Conservation (phyloP, 1,140 invertebrate species). For the Camponotus pennsylvanicus region DNA sequence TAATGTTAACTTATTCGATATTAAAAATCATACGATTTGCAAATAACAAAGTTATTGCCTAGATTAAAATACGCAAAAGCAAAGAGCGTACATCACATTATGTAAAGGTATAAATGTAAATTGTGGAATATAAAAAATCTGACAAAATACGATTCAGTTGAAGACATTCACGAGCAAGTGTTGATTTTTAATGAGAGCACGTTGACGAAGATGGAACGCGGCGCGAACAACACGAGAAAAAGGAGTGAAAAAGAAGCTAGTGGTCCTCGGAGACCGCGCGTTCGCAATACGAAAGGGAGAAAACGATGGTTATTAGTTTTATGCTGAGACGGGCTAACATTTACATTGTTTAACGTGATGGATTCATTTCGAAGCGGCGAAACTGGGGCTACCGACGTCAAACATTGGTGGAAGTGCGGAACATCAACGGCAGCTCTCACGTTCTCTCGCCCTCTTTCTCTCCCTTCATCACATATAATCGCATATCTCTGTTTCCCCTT, state of each 20-base stretch:
- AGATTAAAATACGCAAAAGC: slow-evolving; percentile 19
- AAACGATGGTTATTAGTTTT: slow-evolving; percentile 84
- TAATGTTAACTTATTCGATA: neutral
- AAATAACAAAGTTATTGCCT: slow-evolving; percentile 3
- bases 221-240: slow-evolving; percentile 4
- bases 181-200: slow-evolving; percentile 71
- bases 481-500: slow-evolving; percentile 42
- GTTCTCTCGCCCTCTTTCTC: slow-evolving; percentile 23
- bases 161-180: slow-evolving; percentile 64
- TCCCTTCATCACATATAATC: slow-evolving; percentile 19
- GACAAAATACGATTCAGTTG: slow-evolving; percentile 30
- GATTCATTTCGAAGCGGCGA: slow-evolving; percentile 82
- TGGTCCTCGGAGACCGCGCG: slow-evolving; percentile 69
- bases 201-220: slow-evolving; percentile 52
- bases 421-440: slow-evolving; percentile 69
- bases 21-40: slow-evolving; percentile 17
- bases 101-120: slow-evolving; percentile 28
- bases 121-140: slow-evolving; percentile 17
- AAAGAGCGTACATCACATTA: neutral
- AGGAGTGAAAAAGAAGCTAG: slow-evolving; percentile 65
- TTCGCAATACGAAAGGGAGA: slow-evolving; percentile 66
- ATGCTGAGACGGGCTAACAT: slow-evolving; percentile 84
- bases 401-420: slow-evolving; percentile 79
- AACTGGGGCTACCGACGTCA: slow-evolving; percentile 78
- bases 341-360: slow-evolving; percentile 86